Conservation (phyloP, 2,797 vertebrate genomes). For the Danio tinwini region DNA sequence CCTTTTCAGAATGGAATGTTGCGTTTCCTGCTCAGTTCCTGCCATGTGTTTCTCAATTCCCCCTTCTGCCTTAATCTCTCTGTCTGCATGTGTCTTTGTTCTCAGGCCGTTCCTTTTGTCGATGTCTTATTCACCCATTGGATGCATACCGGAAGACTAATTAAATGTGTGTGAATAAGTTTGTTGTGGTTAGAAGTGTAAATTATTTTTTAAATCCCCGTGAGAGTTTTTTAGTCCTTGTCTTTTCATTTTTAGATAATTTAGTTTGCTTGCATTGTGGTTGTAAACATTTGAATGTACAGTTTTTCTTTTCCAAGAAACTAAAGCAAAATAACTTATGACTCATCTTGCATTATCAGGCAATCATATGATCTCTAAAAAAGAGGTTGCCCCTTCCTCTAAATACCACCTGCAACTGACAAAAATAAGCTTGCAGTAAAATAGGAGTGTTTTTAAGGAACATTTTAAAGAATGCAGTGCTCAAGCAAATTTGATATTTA, state of each 20-base stretch:
- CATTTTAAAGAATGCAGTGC: background rate
- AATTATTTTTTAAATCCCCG: background rate
- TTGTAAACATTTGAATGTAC: background rate
- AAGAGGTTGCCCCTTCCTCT: background rate
- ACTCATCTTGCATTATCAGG: background rate
- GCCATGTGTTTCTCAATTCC: constrained; percentile 66
- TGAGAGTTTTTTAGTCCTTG: background rate
- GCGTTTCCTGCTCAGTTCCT: constrained; percentile 69
- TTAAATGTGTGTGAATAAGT: background rate
- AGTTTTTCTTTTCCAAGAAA: background rate
- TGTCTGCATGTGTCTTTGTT: constrained; percentile 41
- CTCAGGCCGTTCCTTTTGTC: constrained; percentile 13
- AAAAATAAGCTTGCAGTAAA: background rate
- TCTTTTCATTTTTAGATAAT: background rate
- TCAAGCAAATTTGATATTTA: background rate
- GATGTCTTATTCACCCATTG: constrained; percentile 24
- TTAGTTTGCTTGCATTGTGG: background rate
- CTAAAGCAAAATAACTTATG: background rate
- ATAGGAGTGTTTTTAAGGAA: too few relatives aligned
- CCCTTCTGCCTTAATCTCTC: constrained; percentile 53
- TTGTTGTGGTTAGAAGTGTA: constrained; percentile 2
- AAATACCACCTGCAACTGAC: background rate
- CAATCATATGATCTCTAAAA: background rate
- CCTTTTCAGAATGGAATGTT: constrained; percentile 68
- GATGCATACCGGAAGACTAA: background rate